These are phyloP conservation scores for Lepidurus packardi DNA, from an alignment of 1,140 invertebrate species.

Conservation along the genomic window DNA sequence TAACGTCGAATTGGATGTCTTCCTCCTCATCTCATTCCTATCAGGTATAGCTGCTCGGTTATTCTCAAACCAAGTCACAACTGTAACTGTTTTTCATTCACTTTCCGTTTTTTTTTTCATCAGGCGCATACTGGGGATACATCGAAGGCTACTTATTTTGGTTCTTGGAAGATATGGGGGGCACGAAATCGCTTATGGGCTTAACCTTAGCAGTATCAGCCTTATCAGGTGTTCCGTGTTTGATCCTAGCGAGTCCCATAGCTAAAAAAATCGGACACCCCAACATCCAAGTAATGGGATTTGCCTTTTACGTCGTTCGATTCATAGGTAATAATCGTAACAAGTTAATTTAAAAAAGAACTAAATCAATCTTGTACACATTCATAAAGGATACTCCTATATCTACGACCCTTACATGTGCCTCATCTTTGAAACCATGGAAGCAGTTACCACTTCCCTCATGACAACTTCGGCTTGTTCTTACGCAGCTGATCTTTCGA, in stretches of 20 bases:
- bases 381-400: slow-evolving; percentile 62
- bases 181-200: slow-evolving; percentile 71
- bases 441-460: slow-evolving; percentile 74
- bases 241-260: slow-evolving; percentile 70
- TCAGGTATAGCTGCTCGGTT: slow-evolving; percentile 52
- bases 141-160: slow-evolving; percentile 82
- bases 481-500: slow-evolving; percentile 70
- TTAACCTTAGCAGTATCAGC: slow-evolving; percentile 74
- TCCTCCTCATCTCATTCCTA: slow-evolving; percentile 65
- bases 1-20: slow-evolving; percentile 64
- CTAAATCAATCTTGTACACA: background rate
- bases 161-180: slow-evolving; percentile 73
- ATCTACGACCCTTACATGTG: slow-evolving; percentile 75
- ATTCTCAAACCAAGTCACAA: slow-evolving; percentile 28
- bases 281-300: slow-evolving; percentile 73
- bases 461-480: slow-evolving; percentile 75
- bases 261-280: slow-evolving; percentile 71
- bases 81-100: slow-evolving; percentile 20
- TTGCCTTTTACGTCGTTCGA: slow-evolving; percentile 67
- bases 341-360: background rate
- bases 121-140: slow-evolving; percentile 74
- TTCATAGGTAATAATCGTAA: slow-evolving; percentile 54
- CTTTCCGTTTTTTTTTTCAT: slow-evolving; percentile 37
- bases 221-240: slow-evolving; percentile 66
- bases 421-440: slow-evolving; percentile 73